Evolutionary conservation across 2,888 invertebrate genomes (phyloP).

Genomic region (Tetanocera ferruginea): DNA sequence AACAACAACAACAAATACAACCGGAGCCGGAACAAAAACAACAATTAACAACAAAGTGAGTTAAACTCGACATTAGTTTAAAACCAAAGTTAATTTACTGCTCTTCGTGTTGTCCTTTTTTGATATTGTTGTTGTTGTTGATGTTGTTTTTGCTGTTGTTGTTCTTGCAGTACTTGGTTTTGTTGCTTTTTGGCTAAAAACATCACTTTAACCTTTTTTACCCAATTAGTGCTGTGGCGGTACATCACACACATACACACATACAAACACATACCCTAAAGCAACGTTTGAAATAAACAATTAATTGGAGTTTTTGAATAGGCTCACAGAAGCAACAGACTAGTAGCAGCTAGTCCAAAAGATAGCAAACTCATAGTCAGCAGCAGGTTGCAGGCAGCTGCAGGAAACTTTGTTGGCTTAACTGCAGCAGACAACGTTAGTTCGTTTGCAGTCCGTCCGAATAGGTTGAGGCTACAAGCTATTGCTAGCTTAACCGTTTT

Average conservation of each 20-base stretch:
- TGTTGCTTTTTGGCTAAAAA: slow-evolving; percentile 16
- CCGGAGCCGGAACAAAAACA: slow-evolving; percentile 20
- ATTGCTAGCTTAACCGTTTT: slow-evolving; percentile 1
- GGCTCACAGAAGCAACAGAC: slow-evolving; percentile 54
- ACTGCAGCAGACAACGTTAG: slow-evolving; percentile 12
- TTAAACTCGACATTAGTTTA: slow-evolving; percentile 37
- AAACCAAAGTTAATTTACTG: slow-evolving; percentile 37
- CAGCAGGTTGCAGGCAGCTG: slow-evolving; percentile 46
- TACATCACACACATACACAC: slow-evolving; percentile 5
- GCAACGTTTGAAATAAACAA: slow-evolving; percentile 56
- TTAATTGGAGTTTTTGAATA: slow-evolving; percentile 55
- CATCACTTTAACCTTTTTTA: slow-evolving; percentile 37
- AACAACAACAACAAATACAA: slow-evolving; percentile 23
- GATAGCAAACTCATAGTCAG: slow-evolving; percentile 46
- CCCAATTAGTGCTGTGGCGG: slow-evolving; percentile 33
- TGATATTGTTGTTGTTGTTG: slow-evolving; percentile 38
- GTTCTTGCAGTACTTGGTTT: slow-evolving; percentile 26
- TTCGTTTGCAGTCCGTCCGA: background rate
- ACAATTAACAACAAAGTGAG: slow-evolving; percentile 39
- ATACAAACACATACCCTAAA: slow-evolving; percentile 37
- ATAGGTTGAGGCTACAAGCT: slow-evolving; percentile 6
- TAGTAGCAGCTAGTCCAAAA: slow-evolving; percentile 56
- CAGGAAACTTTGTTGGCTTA: slow-evolving; percentile 15
- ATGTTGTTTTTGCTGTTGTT: slow-evolving; percentile 20
- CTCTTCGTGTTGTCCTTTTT: slow-evolving; percentile 36